These are phyloP conservation scores for Erpobdella octoculata DNA, from an alignment of 2,888 invertebrate genomes.

Conservation along the genomic window DNA sequence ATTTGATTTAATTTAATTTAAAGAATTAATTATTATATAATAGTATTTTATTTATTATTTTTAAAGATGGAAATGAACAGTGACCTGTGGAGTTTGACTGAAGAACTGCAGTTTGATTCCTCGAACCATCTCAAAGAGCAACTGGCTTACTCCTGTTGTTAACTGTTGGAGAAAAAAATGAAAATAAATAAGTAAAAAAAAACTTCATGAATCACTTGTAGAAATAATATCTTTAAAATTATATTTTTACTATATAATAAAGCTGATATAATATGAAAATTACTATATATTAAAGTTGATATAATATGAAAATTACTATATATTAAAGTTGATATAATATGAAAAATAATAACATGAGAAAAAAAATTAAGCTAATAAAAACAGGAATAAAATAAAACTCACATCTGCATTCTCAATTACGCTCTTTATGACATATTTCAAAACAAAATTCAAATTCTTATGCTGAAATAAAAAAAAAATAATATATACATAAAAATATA, in stretches of 20 bases:
- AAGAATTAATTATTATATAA: neutral
- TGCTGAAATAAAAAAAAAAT: conserved; percentile 52
- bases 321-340: too few species aligned
- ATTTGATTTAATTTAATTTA: neutral
- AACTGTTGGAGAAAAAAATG: conserved; percentile 59
- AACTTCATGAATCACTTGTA: neutral
- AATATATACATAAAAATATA: neutral
- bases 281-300: too few species aligned
- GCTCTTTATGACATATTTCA: conserved; percentile 6
- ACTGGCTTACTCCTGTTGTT: conserved; percentile 70
- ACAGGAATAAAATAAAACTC: neutral
- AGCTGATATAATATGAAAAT: too few species aligned
- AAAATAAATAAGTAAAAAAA: neutral
- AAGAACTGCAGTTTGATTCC: conserved; percentile 79
- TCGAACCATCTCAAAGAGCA: conserved; percentile 78
- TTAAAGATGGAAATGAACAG: neutral
- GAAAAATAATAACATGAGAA: too few species aligned
- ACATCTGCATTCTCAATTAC: conserved; percentile 1
- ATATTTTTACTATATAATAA: too few species aligned
- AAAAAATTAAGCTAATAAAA: neutral
- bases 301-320: too few species aligned
- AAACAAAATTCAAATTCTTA: conserved; percentile 67
- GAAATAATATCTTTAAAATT: neutral
- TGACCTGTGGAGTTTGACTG: conserved; percentile 63
- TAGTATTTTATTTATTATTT: neutral